phyloP scores from a whole-genome alignment of 2,888 invertebrate genomes.

The Kryphioiulus occultus region DNA sequence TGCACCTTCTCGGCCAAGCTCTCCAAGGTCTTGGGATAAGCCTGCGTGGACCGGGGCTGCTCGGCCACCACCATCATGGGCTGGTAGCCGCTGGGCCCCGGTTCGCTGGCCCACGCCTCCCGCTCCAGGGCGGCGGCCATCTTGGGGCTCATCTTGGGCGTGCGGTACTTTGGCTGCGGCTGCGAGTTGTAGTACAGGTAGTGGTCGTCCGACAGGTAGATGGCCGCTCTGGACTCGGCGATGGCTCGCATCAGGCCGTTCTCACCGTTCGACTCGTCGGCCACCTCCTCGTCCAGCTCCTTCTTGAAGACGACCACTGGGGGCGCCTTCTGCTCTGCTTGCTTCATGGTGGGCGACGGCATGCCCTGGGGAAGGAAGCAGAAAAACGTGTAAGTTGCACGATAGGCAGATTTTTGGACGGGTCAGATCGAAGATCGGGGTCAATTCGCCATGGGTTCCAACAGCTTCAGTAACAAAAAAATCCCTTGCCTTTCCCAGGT shows the following conservation, averaged over 20 bases:
- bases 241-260: background rate
- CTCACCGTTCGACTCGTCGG: slow-evolving; percentile 53
- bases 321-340: slow-evolving; percentile 72
- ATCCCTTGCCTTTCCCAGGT: too few relatives aligned
- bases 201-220: slow-evolving; percentile 53
- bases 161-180: slow-evolving; percentile 53
- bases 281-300: slow-evolving; percentile 76
- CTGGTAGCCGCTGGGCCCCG: slow-evolving; percentile 68
- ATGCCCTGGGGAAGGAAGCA: slow-evolving; percentile 60
- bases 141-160: slow-evolving; percentile 51
- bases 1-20: slow-evolving; percentile 93
- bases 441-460: too few relatives aligned
- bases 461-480: too few relatives aligned
- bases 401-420: background rate
- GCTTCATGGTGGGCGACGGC: slow-evolving; percentile 53
- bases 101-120: slow-evolving; percentile 49
- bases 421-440: too few relatives aligned
- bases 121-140: slow-evolving; percentile 17
- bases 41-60: slow-evolving; percentile 63
- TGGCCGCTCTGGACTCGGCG: slow-evolving; percentile 33
- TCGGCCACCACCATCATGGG: slow-evolving; percentile 56
- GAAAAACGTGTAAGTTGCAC: slow-evolving; percentile 55
- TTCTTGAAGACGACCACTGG: slow-evolving; percentile 93
- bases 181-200: slow-evolving; percentile 57
- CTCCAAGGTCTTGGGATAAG: slow-evolving; percentile 86